Evolutionary conservation across 2,888 invertebrate species (phyloP).

Genomic region (Perizoma flavofasciatum): DNA sequence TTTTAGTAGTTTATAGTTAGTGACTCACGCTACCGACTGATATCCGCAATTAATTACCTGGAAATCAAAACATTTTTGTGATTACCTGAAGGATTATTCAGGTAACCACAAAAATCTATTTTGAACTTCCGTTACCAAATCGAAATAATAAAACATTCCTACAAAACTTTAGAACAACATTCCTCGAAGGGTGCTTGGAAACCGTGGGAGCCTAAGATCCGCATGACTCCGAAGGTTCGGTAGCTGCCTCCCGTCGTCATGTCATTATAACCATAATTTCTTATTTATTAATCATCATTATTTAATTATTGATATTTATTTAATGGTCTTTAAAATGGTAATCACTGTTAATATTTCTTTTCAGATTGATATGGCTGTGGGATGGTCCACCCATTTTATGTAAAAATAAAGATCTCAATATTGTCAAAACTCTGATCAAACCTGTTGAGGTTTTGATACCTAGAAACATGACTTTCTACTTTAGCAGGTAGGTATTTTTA

Average conservation of each 20-base stretch:
- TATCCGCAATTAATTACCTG: no score
- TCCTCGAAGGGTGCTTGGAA: conserved; percentile 39
- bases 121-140: conserved; percentile 52
- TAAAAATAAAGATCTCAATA: no score
- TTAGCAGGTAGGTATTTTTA: not conserved
- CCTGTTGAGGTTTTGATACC: no score
- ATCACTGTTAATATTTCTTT: conserved; percentile 7
- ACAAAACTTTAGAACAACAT: conserved; percentile 46
- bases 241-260: conserved; percentile 52
- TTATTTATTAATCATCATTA: conserved; percentile 47
- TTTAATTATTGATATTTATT: conserved; percentile 49
- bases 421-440: no score
- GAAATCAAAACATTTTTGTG: no score
- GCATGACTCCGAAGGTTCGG: conserved; percentile 22
- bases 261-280: conserved; percentile 56
- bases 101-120: conserved; percentile 41
- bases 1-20: no score
- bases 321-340: conserved; percentile 8
- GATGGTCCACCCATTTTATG: conserved; percentile 6
- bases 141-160: conserved; percentile 43
- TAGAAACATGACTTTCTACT: no score
- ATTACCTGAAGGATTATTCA: conserved; percentile 2
- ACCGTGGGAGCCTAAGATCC: conserved; percentile 46
- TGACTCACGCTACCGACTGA: no score
- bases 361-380: conserved; percentile 2